These are phyloP conservation scores for Camponotus floridanus DNA, from an alignment of 1,140 invertebrate genomes.

Conservation along the genomic window DNA sequence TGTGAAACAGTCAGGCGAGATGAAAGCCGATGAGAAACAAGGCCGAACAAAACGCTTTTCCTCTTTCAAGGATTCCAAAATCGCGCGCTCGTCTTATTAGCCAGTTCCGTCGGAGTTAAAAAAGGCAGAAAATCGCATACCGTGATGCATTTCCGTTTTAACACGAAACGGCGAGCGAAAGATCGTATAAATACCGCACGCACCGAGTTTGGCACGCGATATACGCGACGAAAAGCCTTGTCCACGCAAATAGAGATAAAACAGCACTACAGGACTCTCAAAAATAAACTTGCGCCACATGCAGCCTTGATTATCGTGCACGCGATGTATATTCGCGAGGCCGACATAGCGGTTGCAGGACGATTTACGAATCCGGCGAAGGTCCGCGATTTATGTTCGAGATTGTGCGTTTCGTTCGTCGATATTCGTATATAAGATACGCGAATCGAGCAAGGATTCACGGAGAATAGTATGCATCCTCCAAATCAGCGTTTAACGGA, in stretches of 20 bases:
- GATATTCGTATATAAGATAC: not conserved
- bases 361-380: conserved; percentile 57
- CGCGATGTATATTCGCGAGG: conserved; percentile 50
- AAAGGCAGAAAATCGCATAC: no score
- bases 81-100: not conserved
- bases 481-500: not conserved
- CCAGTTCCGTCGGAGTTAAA: no score
- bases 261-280: conserved; percentile 54
- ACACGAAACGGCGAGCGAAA: conserved; percentile 23
- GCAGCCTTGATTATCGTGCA: conserved; percentile 74
- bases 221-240: conserved; percentile 58
- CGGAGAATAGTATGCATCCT: not conserved
- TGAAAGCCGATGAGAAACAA: not conserved
- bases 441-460: not conserved
- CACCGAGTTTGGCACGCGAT: conserved; percentile 63
- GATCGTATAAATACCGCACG: conserved; percentile 71
- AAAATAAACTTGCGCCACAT: conserved; percentile 73
- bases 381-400: conserved; percentile 52
- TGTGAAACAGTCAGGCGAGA: not conserved
- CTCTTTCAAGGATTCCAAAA: conserved; percentile 11
- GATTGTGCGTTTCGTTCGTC: conserved; percentile 5
- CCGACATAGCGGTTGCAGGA: conserved; percentile 35
- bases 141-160: conserved; percentile 49
- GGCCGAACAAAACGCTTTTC: conserved; percentile 7
- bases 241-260: conserved; percentile 12